Evolutionary conservation across 2,888 invertebrate species (phyloP), one percentile per base, ranked within the genome.

Genomic region (Morpho deidamia): DNA sequence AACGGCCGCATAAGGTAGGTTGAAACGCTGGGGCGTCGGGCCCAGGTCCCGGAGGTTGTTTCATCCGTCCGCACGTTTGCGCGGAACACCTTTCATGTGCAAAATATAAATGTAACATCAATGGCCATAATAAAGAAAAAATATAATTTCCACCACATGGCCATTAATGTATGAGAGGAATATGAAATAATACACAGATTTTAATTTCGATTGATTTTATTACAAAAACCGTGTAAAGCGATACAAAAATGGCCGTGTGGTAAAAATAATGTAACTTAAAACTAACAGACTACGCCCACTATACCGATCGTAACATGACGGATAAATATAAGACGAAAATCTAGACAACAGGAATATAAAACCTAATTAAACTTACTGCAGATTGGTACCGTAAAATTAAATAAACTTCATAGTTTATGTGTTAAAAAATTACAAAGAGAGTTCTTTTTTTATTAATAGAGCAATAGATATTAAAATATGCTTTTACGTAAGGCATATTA

Each of bases 201-300:
- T 65, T 60, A 55, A 72, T 71, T 74, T 73, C n/a, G 63, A 74
- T 69, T 62, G 67, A 64, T 58, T 81, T 83, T 83, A 78, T 81
- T 83, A 60, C 73, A 76, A 72, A 76, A 72, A 71, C 60, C 57
- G 57, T 67, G 66, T 64, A 69, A 71, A 74, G 78, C 72, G 74
- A 76, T 85, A 87, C 79, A 87, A 78, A 80, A 86, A 85, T 88
- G 88, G 88, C 88, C 88, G 60, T 78, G 84, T 84, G 83, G 83
- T 85, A 75, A 71, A 74, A 73, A 69, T 69, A 66, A 51, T 56
- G 23, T 23, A 23, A 52, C 59, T 62, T 60, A 58, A 9, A 56
- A 39, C 34, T 54, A 60, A 46, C n/a, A 32, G 44, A 14, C n/a
- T 32, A 32, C 38, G 11, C 38, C 43, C 38, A 50, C 33, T 37